Percentiles rank a stretch among this genome's conserved stretches.
Conservation (phyloP, 2,113 vertebrate species). For the Festucalex cinctus region DNA sequence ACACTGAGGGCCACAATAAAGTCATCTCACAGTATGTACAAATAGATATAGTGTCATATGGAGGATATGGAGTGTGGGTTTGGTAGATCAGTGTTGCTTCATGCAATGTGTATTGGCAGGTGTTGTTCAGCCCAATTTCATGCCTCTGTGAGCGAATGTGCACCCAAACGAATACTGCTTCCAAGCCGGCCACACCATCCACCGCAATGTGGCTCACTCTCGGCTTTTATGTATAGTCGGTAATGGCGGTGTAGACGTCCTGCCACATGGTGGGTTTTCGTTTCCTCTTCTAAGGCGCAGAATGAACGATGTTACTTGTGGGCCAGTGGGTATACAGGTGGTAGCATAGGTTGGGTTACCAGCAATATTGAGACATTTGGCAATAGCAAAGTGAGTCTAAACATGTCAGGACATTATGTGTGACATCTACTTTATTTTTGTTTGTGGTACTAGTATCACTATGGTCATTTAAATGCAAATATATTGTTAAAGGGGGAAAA, state of each 20-base stretch:
- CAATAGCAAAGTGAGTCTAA: no score
- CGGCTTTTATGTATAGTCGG: slow-evolving; percentile 27
- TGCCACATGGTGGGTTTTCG: slow-evolving; percentile 18
- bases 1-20: slow-evolving; percentile 53
- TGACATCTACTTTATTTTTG: no score
- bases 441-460: no score
- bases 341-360: not conserved
- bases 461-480: no score
- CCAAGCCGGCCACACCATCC: slow-evolving; percentile 22
- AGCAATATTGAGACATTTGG: no score
- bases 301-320: not conserved
- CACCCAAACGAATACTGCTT: slow-evolving; percentile 47
- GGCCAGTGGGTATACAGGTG: not conserved
- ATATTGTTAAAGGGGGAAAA: no score
- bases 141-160: slow-evolving; percentile 64
- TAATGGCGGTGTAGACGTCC: slow-evolving; percentile 32
- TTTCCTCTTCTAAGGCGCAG: not conserved
- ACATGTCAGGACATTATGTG: no score
- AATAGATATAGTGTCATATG: slow-evolving; percentile 27
- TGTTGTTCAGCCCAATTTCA: slow-evolving; percentile 71
- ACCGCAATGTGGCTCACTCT: slow-evolving; percentile 20
- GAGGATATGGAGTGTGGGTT: slow-evolving; percentile 26
- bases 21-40: slow-evolving; percentile 42
- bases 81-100: slow-evolving; percentile 27
- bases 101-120: slow-evolving; percentile 65